These are phyloP conservation scores for Drosophila yooni DNA, from an alignment of 2,888 invertebrate genomes.

Conservation along the genomic window DNA sequence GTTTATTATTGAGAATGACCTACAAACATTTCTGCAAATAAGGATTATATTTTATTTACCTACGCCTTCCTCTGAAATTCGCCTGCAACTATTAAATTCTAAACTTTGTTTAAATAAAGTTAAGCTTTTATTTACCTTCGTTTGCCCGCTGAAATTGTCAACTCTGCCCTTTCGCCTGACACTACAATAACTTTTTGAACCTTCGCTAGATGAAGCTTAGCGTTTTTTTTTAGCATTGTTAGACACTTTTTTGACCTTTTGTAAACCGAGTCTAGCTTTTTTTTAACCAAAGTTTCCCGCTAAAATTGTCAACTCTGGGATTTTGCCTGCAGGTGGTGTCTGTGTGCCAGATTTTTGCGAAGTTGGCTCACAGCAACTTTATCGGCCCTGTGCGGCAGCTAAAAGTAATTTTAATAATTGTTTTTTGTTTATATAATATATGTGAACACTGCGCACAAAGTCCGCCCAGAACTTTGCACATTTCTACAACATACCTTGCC, in stretches of 20 bases:
- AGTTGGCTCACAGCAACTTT: slow-evolving; percentile 31
- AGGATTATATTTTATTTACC: not conserved
- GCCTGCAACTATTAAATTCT: not conserved
- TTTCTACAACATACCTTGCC: not conserved
- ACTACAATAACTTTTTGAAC: not conserved
- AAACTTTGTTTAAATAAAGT: not conserved
- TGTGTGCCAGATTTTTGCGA: slow-evolving; percentile 12
- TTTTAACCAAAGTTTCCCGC: not conserved
- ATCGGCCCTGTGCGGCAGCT: slow-evolving; percentile 35
- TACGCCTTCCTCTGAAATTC: not conserved
- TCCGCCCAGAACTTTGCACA: slow-evolving; percentile 37
- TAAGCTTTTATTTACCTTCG: not conserved
- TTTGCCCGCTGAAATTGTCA: not conserved
- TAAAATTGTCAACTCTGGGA: slow-evolving; percentile 1
- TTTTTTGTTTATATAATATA: slow-evolving; percentile 68
- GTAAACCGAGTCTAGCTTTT: not conserved
- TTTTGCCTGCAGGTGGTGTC: slow-evolving; percentile 12
- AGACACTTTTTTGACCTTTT: not conserved
- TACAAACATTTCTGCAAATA: not conserved
- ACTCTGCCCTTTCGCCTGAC: not conserved
- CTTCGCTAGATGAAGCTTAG: not conserved
- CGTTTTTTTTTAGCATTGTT: too few relatives aligned
- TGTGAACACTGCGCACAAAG: slow-evolving; percentile 17
- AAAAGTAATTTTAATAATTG: slow-evolving; percentile 77
- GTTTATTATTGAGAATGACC: not conserved